Evolutionary conservation across 2,797 vertebrate species (phyloP).

Genomic region (Neoniphon sammara): DNA sequence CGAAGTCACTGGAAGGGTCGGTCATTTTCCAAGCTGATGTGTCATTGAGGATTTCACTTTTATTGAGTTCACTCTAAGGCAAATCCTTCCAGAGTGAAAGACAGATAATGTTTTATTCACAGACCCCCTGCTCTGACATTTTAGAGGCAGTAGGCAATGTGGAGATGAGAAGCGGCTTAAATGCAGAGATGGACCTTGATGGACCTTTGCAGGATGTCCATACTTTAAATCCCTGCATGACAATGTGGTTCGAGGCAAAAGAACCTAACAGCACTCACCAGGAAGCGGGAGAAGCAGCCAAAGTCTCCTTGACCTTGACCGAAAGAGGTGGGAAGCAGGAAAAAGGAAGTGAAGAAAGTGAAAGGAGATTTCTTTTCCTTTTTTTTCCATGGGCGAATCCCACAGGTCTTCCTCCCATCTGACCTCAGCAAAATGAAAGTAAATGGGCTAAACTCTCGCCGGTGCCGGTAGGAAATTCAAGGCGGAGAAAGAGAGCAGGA

Average conservation of each 20-base stretch:
- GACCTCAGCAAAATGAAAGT: conserved; percentile 67
- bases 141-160: conserved; percentile 44
- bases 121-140: conserved; percentile 48
- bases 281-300: neutral
- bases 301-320: conserved; percentile 59
- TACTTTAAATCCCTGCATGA: conserved; percentile 30
- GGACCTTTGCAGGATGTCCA: conserved; percentile 35
- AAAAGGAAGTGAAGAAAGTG: conserved; percentile 40
- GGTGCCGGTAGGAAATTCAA: conserved; percentile 53
- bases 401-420: conserved; percentile 62
- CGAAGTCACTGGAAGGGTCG: conserved; percentile 53
- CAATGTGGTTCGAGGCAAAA: conserved; percentile 33
- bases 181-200: conserved; percentile 38
- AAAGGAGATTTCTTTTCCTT: conserved; percentile 6
- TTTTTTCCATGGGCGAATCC: conserved; percentile 49
- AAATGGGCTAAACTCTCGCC: conserved; percentile 57
- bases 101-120: conserved; percentile 73
- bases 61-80: conserved; percentile 52
- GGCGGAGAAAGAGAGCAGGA: conserved; percentile 48
- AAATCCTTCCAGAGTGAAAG: conserved; percentile 47
- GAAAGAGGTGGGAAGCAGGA: conserved; percentile 27
- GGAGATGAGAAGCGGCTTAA: conserved; percentile 48
- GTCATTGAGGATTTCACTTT: conserved; percentile 48
- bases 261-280: neutral
- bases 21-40: conserved; percentile 46